Conservation (phyloP, 2,797 vertebrate species). For the Platyrinchus mystaceus region DNA sequence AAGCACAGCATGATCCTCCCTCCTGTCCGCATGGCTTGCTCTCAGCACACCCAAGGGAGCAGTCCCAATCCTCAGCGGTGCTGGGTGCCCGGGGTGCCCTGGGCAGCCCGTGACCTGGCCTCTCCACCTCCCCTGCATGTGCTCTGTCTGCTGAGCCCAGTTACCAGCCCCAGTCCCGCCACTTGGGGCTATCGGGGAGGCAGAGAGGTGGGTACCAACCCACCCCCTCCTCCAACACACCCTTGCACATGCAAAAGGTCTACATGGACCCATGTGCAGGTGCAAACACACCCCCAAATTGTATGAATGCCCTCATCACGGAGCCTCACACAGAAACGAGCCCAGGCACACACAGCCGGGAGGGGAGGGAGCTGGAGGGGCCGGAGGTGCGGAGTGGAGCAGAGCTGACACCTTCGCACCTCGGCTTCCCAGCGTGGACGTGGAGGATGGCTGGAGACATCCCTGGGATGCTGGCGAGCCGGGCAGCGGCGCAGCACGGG, state of each 20-base stretch:
- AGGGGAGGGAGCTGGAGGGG: not conserved
- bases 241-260: no score
- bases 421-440: not conserved
- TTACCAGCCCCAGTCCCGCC: not conserved
- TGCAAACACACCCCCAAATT: not conserved
- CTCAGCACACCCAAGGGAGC: not conserved
- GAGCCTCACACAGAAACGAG: not conserved
- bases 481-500: not conserved
- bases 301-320: fast-evolving
- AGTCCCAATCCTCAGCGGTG: fast-evolving
- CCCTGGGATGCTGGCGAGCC: not conserved
- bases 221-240: not conserved
- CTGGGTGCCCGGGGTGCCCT: not conserved
- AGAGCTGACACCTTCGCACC: not conserved
- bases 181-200: fast-evolving
- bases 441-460: not conserved
- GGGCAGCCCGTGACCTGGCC: not conserved
- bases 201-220: no score
- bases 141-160: not conserved
- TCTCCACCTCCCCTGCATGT: fast-evolving
- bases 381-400: not conserved
- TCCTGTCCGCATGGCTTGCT: not conserved
- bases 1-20: fast-evolving
- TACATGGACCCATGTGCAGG: fast-evolving
- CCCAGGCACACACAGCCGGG: not conserved